Evolutionary conservation across 2,888 invertebrate species (phyloP), one percentile per base, ranked within the genome.

Genomic region (Achlya flavicornis): DNA sequence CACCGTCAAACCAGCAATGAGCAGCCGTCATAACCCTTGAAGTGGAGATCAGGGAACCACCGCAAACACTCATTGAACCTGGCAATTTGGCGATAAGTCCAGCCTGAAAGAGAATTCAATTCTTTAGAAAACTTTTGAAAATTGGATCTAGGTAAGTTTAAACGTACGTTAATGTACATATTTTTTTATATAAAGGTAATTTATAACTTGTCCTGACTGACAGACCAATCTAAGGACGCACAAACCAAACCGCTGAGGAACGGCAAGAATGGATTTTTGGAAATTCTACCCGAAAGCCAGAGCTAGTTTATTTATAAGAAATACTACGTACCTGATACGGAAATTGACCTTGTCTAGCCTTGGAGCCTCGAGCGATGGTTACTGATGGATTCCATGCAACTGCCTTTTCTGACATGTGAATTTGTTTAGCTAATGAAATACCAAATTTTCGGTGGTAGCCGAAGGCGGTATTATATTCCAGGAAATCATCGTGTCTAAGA

Each of bases 1-100:
- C 5, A 0, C 87, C 87, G 48, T 86, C 86, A 35, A 60, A 73
- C 84, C 85, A 81, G 71, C 81, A 83, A 63, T 81, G 81, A 33
- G 81, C 81, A 8, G 83, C 81, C 4, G 81, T 79, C 1, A 80
- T 11, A 5, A 82, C 66, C 32, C 73, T 64, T 19, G 61, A 65
- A 4, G 59, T 0, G 8, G 58, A 71, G 14, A 88, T 60, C 10
- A 88, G 72, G 4, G 80, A 74, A 12, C 75, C 85, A 3, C 87
- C 86, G 66, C 88, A 88, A 3, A 83, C 74, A n/a, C 73, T 76
- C 60, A 57, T 57, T 46, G 65, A 63, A 33, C 57, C 26, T 0
- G 64, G 41, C 4, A 74, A 32, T 46, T 63, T 65, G 26, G 67
- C 64, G 35, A 75, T 48, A 7, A 74, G 68, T 43, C 77, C 79